phyloP scores from a whole-genome alignment of 2,113 vertebrate species.

The Tyto alba region DNA sequence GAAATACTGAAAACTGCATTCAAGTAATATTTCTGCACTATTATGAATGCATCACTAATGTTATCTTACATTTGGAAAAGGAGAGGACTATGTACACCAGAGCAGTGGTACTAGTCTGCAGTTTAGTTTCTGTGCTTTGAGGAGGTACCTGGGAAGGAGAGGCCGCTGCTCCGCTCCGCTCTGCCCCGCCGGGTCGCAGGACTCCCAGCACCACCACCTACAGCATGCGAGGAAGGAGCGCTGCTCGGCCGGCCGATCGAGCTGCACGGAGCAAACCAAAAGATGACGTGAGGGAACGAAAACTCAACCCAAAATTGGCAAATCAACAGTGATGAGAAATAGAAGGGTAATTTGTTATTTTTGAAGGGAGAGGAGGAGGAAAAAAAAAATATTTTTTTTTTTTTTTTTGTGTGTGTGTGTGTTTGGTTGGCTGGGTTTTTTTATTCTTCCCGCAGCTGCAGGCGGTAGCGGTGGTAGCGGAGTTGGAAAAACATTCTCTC shows the following conservation, averaged over 20 bases:
- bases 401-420: too few relatives aligned
- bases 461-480: slow-evolving; percentile 95
- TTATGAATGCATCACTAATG: slow-evolving; percentile 18
- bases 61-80: slow-evolving; percentile 39
- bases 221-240: slow-evolving; percentile 46
- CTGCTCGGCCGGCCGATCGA: not conserved
- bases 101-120: slow-evolving; percentile 16
- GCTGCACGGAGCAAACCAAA: slow-evolving; percentile 40
- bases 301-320: slow-evolving; percentile 31
- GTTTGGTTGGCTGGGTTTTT: slow-evolving; percentile 59
- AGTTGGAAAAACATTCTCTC: slow-evolving; percentile 99
- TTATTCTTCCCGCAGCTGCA: slow-evolving; percentile 97
- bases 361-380: not conserved
- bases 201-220: slow-evolving; percentile 45
- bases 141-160: slow-evolving; percentile 56
- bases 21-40: slow-evolving; percentile 57
- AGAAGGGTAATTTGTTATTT: slow-evolving; percentile 32
- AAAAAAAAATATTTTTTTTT: not conserved
- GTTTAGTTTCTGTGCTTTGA: slow-evolving; percentile 69
- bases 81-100: slow-evolving; percentile 53
- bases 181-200: not conserved
- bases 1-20: slow-evolving; percentile 62
- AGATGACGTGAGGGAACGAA: slow-evolving; percentile 6
- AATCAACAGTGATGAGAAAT: slow-evolving; percentile 40
- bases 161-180: not conserved